Evolutionary conservation across 2,797 vertebrate genomes (phyloP).

Genomic region (Margarornis squamiger): DNA sequence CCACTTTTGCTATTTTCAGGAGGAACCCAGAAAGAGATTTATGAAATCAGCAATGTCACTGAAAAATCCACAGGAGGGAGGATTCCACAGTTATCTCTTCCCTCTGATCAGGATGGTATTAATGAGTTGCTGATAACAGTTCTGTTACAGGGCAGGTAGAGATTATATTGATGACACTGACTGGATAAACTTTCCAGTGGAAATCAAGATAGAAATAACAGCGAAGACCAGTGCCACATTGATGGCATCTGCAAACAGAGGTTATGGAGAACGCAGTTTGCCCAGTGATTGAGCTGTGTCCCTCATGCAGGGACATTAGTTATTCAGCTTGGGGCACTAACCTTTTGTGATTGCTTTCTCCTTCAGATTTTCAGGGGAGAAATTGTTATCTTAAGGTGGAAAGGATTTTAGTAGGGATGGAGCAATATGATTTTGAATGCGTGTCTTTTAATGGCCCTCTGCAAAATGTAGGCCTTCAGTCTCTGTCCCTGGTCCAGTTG

Average conservation of each 20-base stretch:
- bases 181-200: background rate
- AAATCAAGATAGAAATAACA: background rate
- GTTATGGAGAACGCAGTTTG: background rate
- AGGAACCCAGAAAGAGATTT: background rate
- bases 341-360: background rate
- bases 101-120: background rate
- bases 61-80: background rate
- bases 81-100: background rate
- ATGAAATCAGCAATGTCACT: background rate
- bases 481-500: background rate
- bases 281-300: background rate
- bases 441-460: background rate
- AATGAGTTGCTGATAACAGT: background rate
- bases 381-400: background rate
- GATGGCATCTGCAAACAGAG: background rate
- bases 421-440: background rate
- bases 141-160: background rate
- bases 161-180: background rate
- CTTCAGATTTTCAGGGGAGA: background rate
- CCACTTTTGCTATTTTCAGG: background rate
- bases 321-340: background rate
- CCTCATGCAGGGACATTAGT: background rate
- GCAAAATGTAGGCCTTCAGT: background rate
- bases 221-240: background rate
- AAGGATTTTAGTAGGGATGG: background rate